A percentile compares a stretch with the other conserved stretches of the same genome.
These are phyloP conservation scores for Hapalemur alaotrensis DNA, from an alignment of 2,797 vertebrate species.

Conservation along the genomic window DNA sequence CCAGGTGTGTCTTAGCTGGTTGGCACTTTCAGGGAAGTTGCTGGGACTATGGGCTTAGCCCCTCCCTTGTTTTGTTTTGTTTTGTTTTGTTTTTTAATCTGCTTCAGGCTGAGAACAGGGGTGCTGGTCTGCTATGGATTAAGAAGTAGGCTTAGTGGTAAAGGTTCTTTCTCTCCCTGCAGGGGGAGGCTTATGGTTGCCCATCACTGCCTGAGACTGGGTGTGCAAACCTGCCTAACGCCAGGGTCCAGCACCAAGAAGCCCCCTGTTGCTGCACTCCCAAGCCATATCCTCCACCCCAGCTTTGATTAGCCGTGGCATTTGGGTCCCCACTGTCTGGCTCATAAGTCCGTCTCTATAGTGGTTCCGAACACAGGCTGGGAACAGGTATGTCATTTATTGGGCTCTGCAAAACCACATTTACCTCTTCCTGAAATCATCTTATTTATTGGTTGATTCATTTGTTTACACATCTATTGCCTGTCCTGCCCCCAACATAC, in stretches of 20 bases:
- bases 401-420: not conserved
- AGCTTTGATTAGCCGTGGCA: not conserved
- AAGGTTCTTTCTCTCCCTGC: not conserved
- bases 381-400: not conserved
- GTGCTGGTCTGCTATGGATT: not conserved
- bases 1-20: not conserved
- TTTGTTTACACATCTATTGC: not conserved
- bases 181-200: not conserved
- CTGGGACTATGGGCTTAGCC: not conserved
- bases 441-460: not conserved
- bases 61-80: not conserved
- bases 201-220: not conserved
- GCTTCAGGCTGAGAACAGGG: not conserved
- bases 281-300: not conserved
- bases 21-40: not conserved
- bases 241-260: not conserved
- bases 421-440: constrained; percentile 11
- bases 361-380: not conserved
- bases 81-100: not conserved
- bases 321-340: not conserved
- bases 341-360: not conserved
- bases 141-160: not conserved
- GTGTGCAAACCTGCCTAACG: not conserved
- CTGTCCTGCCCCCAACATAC: not conserved
- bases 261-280: not conserved